Evolutionary conservation across 2,888 invertebrate species (phyloP).

Genomic region (Cosmorhoe ocellata): DNA sequence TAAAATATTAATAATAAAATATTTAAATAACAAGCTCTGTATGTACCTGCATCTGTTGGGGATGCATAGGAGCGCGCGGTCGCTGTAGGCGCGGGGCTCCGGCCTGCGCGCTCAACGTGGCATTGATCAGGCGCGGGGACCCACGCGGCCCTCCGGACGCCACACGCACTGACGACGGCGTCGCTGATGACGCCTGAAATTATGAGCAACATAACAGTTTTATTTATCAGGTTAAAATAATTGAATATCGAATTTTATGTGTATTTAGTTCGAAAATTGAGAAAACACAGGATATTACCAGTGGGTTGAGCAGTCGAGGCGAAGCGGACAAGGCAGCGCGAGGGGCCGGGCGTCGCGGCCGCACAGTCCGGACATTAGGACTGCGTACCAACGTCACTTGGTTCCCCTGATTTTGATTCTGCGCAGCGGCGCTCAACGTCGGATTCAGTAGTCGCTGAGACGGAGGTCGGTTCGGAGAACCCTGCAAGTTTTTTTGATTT

Average conservation of each 20-base stretch:
- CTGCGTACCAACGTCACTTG: slow-evolving; percentile 59
- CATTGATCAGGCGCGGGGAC: slow-evolving; percentile 50
- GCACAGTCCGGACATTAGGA: slow-evolving; percentile 38
- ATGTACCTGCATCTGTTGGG: slow-evolving; percentile 43
- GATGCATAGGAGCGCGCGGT: slow-evolving; percentile 54
- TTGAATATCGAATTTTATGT: neutral
- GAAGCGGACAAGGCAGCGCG: slow-evolving; percentile 42
- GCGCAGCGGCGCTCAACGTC: slow-evolving; percentile 46
- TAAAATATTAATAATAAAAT: too few species aligned
- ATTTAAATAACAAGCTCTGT: too few species aligned
- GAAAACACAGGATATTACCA: too few species aligned
- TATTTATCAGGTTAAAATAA: too few species aligned
- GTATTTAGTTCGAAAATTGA: too few species aligned
- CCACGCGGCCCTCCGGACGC: slow-evolving; percentile 32
- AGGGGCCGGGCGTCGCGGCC: slow-evolving; percentile 52
- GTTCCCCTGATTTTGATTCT: slow-evolving; percentile 28
- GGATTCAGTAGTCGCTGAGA: slow-evolving; percentile 66
- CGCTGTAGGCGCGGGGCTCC: slow-evolving; percentile 57
- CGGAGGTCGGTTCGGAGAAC: slow-evolving; percentile 50
- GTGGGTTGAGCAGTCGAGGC: slow-evolving; percentile 41
- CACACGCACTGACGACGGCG: slow-evolving; percentile 22
- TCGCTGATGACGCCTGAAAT: slow-evolving; percentile 12
- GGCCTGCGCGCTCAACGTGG: slow-evolving; percentile 58
- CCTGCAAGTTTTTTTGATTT: slow-evolving; percentile 46
- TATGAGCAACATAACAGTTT: neutral